A percentile compares a stretch with the other conserved stretches of the same genome.
phyloP scores from a whole-genome alignment of 2,113 vertebrate genomes.

The Thermophis baileyi region DNA sequence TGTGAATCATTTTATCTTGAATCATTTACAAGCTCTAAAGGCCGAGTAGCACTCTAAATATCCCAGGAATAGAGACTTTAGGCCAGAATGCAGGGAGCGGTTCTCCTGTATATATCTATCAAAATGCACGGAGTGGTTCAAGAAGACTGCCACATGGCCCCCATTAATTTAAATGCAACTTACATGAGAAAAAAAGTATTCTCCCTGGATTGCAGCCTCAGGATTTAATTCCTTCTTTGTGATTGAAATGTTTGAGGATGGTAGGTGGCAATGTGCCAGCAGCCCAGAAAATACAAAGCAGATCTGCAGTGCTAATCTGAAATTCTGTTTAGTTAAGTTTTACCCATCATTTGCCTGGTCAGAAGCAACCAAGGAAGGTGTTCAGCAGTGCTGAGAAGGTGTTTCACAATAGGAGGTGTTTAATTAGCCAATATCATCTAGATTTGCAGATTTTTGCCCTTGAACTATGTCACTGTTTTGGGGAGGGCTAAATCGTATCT shows the following conservation, averaged over 20 bases:
- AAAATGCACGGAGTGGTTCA: slow-evolving; percentile 16
- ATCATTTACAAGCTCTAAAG: not conserved
- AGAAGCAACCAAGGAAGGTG: slow-evolving; percentile 10
- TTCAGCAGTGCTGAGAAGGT: not conserved
- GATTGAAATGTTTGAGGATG: slow-evolving; percentile 33
- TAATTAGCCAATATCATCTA: not conserved
- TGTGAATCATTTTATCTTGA: not conserved
- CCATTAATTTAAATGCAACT: not conserved
- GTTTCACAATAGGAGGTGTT: not conserved
- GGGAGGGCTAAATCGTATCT: slow-evolving; percentile 3
- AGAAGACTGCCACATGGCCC: not conserved
- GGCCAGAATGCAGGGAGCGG: not conserved
- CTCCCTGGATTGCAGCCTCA: not conserved
- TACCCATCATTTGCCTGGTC: not conserved
- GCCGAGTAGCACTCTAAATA: not conserved
- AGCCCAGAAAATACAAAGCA: slow-evolving; percentile 19
- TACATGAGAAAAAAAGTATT: not conserved
- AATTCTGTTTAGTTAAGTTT: slow-evolving; percentile 16
- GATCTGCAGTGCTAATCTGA: slow-evolving; percentile 19
- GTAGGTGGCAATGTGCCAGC: slow-evolving; percentile 8
- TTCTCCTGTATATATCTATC: not conserved
- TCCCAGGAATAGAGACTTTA: not conserved
- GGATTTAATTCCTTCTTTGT: slow-evolving; percentile 10
- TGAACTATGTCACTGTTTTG: not conserved
- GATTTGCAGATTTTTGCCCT: slow-evolving; percentile 18